phyloP scores from a whole-genome alignment of 2,888 invertebrate genomes.

The Bimastos eiseni region DNA sequence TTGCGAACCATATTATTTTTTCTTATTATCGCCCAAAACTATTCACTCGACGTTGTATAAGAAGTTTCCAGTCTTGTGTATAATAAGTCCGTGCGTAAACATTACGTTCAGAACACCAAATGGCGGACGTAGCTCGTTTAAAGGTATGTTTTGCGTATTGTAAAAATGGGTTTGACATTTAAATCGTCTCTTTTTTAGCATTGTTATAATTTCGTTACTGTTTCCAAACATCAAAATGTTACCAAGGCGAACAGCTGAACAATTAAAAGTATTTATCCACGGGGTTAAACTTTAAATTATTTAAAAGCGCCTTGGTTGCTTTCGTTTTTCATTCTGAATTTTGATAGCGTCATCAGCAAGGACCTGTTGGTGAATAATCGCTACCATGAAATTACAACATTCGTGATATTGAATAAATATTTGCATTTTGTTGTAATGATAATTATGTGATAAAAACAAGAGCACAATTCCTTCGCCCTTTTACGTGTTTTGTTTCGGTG shows the following conservation, averaged over 20 bases:
- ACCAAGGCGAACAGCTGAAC: slow-evolving; percentile 13
- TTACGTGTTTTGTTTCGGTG: background rate
- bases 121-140: background rate
- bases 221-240: background rate
- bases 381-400: background rate
- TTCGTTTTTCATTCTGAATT: background rate
- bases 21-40: no score
- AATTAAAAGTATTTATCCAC: background rate
- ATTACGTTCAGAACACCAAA: background rate
- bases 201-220: background rate
- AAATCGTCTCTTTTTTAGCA: background rate
- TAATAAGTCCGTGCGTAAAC: no score
- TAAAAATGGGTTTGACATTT: background rate
- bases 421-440: background rate
- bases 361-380: background rate
- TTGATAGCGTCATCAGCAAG: background rate
- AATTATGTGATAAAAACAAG: background rate
- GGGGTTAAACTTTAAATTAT: background rate
- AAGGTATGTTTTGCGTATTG: background rate
- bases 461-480: background rate
- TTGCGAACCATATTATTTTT: no score
- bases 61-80: no score
- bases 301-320: background rate
- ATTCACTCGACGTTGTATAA: no score
- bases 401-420: background rate